Evolutionary conservation across 2,888 invertebrate species (phyloP).

Genomic region (Timandra comae): DNA sequence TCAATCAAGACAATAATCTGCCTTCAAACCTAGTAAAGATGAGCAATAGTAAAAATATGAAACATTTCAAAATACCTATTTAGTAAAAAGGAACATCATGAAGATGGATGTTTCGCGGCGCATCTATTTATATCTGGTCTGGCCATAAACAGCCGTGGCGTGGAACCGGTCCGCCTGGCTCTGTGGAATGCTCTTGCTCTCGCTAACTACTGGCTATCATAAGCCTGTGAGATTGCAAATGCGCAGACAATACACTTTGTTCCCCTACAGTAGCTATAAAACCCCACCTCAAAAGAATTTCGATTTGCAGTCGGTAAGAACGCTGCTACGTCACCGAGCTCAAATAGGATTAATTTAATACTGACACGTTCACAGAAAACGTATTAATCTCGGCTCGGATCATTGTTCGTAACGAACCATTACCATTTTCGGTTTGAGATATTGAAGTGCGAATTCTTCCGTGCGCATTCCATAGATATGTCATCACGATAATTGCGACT

Average conservation of each 20-base stretch:
- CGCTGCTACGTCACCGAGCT: slow-evolving; percentile 23
- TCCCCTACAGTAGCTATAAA: slow-evolving; percentile 24
- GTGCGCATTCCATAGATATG: slow-evolving; percentile 16
- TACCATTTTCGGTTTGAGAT: slow-evolving; percentile 17
- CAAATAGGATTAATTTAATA: slow-evolving; percentile 30
- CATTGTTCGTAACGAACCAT: slow-evolving; percentile 15
- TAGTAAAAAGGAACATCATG: slow-evolving; percentile 50
- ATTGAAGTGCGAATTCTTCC: slow-evolving; percentile 18
- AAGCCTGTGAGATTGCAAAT: slow-evolving; percentile 47
- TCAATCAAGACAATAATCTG: too few species aligned
- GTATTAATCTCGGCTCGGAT: slow-evolving; percentile 16
- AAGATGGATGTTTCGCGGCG: slow-evolving; percentile 64
- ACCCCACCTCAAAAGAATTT: slow-evolving; percentile 19
- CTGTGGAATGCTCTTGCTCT: slow-evolving; percentile 63
- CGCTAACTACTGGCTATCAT: slow-evolving; percentile 52
- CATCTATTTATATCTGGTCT: slow-evolving; percentile 72
- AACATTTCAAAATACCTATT: slow-evolving; percentile 20
- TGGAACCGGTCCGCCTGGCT: slow-evolving; percentile 66
- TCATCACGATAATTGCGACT: slow-evolving; percentile 14
- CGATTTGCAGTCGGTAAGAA: slow-evolving; percentile 29
- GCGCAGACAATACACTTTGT: slow-evolving; percentile 56
- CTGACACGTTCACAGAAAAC: slow-evolving; percentile 22
- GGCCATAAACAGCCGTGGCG: slow-evolving; percentile 61
- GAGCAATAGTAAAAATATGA: background rate
- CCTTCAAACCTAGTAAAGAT: too few species aligned